phyloP scores from a whole-genome alignment of 2,113 vertebrate genomes.

The Paralichthys olivaceus region DNA sequence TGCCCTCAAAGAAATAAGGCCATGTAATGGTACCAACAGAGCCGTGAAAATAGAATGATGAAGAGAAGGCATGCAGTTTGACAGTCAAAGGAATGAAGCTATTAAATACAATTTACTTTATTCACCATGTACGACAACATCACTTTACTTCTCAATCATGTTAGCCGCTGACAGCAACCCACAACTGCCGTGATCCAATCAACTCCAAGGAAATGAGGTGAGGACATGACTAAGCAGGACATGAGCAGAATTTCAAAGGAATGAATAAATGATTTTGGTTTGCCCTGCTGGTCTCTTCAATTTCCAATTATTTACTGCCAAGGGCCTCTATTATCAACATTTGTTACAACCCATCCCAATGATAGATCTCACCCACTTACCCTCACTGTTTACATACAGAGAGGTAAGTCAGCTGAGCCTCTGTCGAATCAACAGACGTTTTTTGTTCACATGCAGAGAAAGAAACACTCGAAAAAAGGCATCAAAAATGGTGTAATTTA shows the following conservation, averaged over 20 bases:
- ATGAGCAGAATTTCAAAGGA: slow-evolving; percentile 37
- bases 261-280: slow-evolving; percentile 42
- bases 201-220: slow-evolving; percentile 50
- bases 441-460: background rate
- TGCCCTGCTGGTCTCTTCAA: slow-evolving; percentile 42
- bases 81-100: slow-evolving; percentile 53
- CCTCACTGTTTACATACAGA: slow-evolving; percentile 29
- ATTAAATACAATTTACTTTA: slow-evolving; percentile 47
- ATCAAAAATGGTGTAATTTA: slow-evolving; percentile 25
- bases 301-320: slow-evolving; percentile 57
- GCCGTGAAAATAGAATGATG: slow-evolving; percentile 42
- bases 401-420: slow-evolving; percentile 10
- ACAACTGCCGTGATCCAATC: slow-evolving; percentile 40
- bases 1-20: slow-evolving; percentile 38
- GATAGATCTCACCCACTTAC: slow-evolving; percentile 37
- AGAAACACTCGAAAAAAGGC: background rate
- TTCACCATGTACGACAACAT: slow-evolving; percentile 13
- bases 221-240: slow-evolving; percentile 52
- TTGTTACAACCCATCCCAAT: slow-evolving; percentile 45
- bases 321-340: slow-evolving; percentile 46
- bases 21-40: slow-evolving; percentile 18
- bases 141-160: slow-evolving; percentile 54
- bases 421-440: slow-evolving; percentile 16
- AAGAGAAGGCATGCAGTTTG: slow-evolving; percentile 28
- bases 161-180: slow-evolving; percentile 24